A percentile compares a stretch with the other conserved stretches of the same genome.
These are phyloP conservation scores for Lepus oiostolus DNA, from an alignment of 2,797 vertebrate genomes.

Conservation along the genomic window DNA sequence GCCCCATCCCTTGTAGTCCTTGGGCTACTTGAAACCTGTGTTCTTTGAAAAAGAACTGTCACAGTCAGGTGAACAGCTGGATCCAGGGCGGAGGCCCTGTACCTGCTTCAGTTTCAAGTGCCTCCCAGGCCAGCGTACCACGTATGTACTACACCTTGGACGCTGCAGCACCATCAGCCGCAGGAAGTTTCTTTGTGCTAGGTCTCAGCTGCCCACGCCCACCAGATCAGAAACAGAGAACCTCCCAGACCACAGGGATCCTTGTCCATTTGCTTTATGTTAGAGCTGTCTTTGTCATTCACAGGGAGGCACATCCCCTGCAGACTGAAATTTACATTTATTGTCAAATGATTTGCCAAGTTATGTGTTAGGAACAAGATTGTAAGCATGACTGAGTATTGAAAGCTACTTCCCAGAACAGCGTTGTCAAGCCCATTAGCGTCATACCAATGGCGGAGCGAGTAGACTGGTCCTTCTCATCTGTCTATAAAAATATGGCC, in stretches of 20 bases:
- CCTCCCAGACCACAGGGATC: neutral
- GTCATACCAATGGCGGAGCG: neutral
- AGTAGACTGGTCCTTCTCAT: neutral
- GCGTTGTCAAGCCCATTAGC: neutral
- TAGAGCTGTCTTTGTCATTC: slow-evolving; percentile 30
- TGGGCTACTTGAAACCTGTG: neutral
- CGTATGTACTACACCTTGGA: neutral
- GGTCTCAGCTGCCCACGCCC: neutral
- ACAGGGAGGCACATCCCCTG: neutral
- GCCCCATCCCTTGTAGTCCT: neutral
- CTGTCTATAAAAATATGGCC: neutral
- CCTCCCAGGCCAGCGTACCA: neutral
- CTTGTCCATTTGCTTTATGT: neutral
- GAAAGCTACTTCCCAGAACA: slow-evolving; percentile 40
- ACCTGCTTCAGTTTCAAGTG: neutral
- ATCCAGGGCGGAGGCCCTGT: neutral
- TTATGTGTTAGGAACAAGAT: neutral
- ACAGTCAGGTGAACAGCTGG: neutral
- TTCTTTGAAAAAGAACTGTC: slow-evolving; percentile 19
- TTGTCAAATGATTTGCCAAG: slow-evolving; percentile 22
- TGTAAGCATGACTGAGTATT: neutral
- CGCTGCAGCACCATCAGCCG: neutral
- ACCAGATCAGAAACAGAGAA: neutral
- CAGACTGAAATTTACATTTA: neutral
- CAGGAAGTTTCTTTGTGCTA: neutral